Evolutionary conservation across 2,888 invertebrate genomes (phyloP).

Genomic region (Eumacrocentrus americanus): DNA sequence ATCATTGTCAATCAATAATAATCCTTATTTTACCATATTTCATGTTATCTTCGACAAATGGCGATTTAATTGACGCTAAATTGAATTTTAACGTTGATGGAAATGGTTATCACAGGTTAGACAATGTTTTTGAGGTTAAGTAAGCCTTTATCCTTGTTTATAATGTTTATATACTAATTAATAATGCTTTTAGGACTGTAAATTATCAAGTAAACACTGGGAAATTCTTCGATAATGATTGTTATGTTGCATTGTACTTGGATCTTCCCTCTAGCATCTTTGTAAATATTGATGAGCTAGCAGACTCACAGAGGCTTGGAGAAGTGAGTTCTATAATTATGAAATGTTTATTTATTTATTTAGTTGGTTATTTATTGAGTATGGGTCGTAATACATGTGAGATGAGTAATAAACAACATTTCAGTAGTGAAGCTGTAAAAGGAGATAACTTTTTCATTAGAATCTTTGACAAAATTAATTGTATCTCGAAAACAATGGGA

Average conservation of each 20-base stretch:
- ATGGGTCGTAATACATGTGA: too few relatives aligned
- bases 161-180: constrained; percentile 6
- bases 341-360: constrained; percentile 1
- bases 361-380: background rate
- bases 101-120: constrained; percentile 57
- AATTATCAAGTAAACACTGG: constrained; percentile 44
- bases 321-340: constrained; percentile 39
- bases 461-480: too few relatives aligned
- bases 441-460: too few relatives aligned
- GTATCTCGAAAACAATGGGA: too few relatives aligned
- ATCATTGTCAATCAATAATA: background rate
- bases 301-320: constrained; percentile 49
- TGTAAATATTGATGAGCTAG: constrained; percentile 55
- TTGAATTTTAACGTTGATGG: constrained; percentile 46
- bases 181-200: constrained; percentile 41
- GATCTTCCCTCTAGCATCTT: constrained; percentile 52
- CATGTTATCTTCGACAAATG: constrained; percentile 1
- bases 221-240: constrained; percentile 41
- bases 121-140: background rate
- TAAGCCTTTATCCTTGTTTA: constrained; percentile 1
- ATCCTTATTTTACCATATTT: constrained; percentile 12
- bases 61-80: constrained; percentile 35
- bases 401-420: too few relatives aligned
- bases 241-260: constrained; percentile 47
- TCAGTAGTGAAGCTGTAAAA: too few relatives aligned